A percentile compares a stretch with the other conserved stretches of the same genome.
Conservation (phyloP, 2,888 invertebrate genomes). For the Galerucella pusilla region DNA sequence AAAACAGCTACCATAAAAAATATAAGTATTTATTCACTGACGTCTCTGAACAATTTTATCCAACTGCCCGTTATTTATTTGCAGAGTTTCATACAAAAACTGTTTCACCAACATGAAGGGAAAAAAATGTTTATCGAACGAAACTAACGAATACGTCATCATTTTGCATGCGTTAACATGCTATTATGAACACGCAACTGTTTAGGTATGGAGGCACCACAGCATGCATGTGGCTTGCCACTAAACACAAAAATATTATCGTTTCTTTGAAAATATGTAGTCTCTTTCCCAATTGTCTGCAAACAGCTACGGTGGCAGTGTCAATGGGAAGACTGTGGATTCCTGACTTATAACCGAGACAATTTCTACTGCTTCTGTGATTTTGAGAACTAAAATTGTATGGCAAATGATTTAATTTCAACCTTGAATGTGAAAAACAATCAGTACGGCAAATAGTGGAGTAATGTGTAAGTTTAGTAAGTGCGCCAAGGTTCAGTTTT, state of each 20-base stretch:
- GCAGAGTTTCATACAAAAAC: neutral
- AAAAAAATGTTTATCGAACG: conserved; percentile 19
- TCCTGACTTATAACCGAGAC: no score
- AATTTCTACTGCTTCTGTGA: no score
- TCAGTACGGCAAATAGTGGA: no score
- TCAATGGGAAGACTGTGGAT: neutral
- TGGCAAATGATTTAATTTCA: no score
- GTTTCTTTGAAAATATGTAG: neutral
- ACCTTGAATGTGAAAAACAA: no score
- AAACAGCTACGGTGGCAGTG: neutral
- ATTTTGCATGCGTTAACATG: conserved; percentile 33
- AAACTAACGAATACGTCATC: conserved; percentile 20
- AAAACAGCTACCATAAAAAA: no score
- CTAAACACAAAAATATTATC: conserved; percentile 17
- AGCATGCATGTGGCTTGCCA: conserved; percentile 26
- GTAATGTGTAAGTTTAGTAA: no score
- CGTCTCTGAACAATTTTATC: neutral
- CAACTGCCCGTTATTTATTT: neutral
- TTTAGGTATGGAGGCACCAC: conserved; percentile 15
- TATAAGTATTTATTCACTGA: neutral
- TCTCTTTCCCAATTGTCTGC: no score
- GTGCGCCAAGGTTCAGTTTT: no score
- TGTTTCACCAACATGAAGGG: neutral
- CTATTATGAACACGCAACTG: conserved; percentile 24
- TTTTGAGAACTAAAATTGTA: no score